Conservation (phyloP, 2,113 vertebrate species). For the Holacanthus passer region DNA sequence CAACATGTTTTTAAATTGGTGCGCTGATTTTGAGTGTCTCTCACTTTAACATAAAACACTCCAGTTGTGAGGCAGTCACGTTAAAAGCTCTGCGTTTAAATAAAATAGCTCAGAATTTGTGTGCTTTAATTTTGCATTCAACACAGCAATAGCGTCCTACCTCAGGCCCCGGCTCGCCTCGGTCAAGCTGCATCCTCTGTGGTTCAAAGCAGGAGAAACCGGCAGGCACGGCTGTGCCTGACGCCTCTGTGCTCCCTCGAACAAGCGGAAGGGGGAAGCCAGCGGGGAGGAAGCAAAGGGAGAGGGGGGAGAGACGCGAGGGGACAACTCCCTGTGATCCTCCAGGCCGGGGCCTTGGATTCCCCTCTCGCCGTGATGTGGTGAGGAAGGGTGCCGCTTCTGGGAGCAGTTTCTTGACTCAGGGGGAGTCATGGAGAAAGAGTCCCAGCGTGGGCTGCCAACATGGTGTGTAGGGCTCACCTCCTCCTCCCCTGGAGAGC, state of each 20-base stretch:
- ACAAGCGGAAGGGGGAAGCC: conserved; percentile 72
- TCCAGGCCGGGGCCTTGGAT: conserved; percentile 25
- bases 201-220: conserved; percentile 74
- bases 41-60: background rate
- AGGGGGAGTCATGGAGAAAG: conserved; percentile 37
- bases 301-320: conserved; percentile 48
- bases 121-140: background rate
- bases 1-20: background rate
- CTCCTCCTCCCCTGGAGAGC: conserved; percentile 72
- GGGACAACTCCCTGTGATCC: conserved; percentile 44
- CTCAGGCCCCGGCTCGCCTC: conserved; percentile 69
- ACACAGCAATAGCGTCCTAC: conserved; percentile 58
- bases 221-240: conserved; percentile 32
- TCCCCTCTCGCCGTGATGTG: conserved; percentile 52
- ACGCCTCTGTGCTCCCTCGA: conserved; percentile 69
- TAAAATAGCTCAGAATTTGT: background rate
- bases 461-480: conserved; percentile 51
- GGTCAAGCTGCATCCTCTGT: conserved; percentile 71
- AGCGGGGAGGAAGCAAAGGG: conserved; percentile 53
- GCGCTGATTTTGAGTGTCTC: no score
- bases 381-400: conserved; percentile 48
- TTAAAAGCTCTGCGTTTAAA: background rate
- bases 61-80: background rate
- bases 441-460: conserved; percentile 71
- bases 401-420: conserved; percentile 51